These are phyloP conservation scores for Micrasema longulum DNA, from an alignment of 1,140 invertebrate species.

Conservation along the genomic window DNA sequence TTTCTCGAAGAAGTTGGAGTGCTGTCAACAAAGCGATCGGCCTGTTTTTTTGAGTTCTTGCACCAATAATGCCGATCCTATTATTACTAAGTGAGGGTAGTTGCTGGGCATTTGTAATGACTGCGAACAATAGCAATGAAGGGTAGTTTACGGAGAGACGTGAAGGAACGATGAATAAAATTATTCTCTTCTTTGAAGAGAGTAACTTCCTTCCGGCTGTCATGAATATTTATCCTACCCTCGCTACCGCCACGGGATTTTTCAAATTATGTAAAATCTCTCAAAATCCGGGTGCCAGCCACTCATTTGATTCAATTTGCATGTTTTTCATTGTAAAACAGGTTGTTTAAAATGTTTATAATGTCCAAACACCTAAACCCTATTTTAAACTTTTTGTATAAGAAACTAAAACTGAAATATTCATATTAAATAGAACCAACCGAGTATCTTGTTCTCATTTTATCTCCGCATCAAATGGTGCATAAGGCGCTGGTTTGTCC, in stretches of 20 bases:
- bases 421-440: too few relatives aligned
- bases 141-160: conserved; percentile 8
- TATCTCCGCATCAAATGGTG: too few relatives aligned
- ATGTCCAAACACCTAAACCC: too few relatives aligned
- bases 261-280: conserved; percentile 14
- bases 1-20: too few relatives aligned
- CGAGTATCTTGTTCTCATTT: too few relatives aligned
- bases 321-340: background rate
- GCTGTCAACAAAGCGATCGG: too few relatives aligned
- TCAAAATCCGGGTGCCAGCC: background rate
- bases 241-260: background rate
- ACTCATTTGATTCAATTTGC: background rate
- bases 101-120: conserved; percentile 3
- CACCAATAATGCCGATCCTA: conserved; percentile 1
- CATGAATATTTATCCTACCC: background rate
- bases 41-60: too few relatives aligned
- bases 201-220: background rate
- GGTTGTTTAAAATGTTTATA: too few relatives aligned
- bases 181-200: background rate
- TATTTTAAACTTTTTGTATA: too few relatives aligned
- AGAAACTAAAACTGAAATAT: too few relatives aligned
- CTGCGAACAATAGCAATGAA: background rate
- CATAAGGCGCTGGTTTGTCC: too few relatives aligned
- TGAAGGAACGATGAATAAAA: conserved; percentile 27
- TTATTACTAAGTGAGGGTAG: background rate